Base-by-base conservation (phyloP, 23 tunicate species). In the Trididemnum miniatum region DNA sequence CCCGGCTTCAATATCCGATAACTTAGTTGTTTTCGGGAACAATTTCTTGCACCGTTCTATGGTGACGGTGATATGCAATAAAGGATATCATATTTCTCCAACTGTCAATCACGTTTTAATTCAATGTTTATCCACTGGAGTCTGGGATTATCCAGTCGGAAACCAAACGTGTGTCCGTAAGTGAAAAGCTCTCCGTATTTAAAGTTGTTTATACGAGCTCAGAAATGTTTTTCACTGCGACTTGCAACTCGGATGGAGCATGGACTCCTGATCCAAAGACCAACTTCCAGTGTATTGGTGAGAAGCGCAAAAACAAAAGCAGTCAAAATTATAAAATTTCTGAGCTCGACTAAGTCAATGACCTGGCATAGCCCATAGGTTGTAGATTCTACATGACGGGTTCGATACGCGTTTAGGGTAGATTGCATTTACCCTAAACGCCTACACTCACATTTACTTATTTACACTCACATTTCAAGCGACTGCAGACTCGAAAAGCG, bases 241-340 rank as follows among this genome's bases (percentile, higher is more conserved):
- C 59, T 2, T 92, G 97, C 69, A 69, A 51, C 7, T 65, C 66
- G 2, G 51, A 57, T n/a, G 97, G 92, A 57, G 36, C 62, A 63
- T 86, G 97, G 91, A 73, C 57, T 25, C 91, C 89, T 27, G 91
- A 86, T 54, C 97, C 91, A 9, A 0, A 73, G 39, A 34, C 35
- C 1, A n/a, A 76, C 5, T 65, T 75, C 26, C 25, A 64, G n/a
- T 88, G 92, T 51, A 27, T 51, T 1, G 76, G 91, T 87, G 30
- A 72, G 91, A 80, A 1, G 57, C 27, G 34, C 5, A 44, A 44
- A 44, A 44, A 9, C 54, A 44, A 15, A n/a, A n/a, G n/a, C n/a
- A n/a, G n/a, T n/a, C n/a, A n/a, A n/a, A n/a, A n/a, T n/a, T n/a
- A n/a, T n/a, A n/a, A n/a, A n/a, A n/a, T n/a, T n/a, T n/a, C n/a